Evolutionary conservation across 2,888 invertebrate genomes (phyloP), one percentile per base, ranked within the genome.

Genomic region (Aleiodes alternator): DNA sequence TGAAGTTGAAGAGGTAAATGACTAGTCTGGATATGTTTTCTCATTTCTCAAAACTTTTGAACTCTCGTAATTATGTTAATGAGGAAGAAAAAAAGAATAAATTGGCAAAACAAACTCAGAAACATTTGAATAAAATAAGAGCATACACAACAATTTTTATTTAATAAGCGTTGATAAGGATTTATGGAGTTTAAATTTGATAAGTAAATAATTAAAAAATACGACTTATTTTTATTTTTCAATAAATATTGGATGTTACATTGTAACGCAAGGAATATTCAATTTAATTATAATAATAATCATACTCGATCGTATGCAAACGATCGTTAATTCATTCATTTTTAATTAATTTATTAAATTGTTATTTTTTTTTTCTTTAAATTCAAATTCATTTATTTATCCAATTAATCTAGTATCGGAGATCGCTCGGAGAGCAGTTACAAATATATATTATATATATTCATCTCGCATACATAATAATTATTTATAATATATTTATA

Each of bases 241-340:
- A 87, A 87, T 87, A 87, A 87, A 87, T 87, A 87, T 87, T 64
- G 43, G 86, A 82, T 85, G 83, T 86, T 87, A 87, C 85, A 87
- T 86, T 75, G 80, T 84, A 84, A 85, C 83, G 81, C 82, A 86
- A 87, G 82, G 83, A 85, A 85, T 85, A 85, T 84, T 81, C 38
- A 61, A 79, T 80, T 79, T 82, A 76, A 78, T 77, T 68, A 77
- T 79, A 55, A 75, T 79, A 55, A 75, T 82, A 82, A 83, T 82
- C 79, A 78, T 81, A 78, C 51, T 76, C 59, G 68, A 79, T 81
- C 76, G 50, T 69, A 76, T 75, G 59, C 81, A 75, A 56, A 56
- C 16, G 23, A 64, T 48, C 34, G 14, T n/a, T 23, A 14, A 59
- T 31, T 71, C n/a, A 31, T 59, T 34, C 43, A 43, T 48, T 14